phyloP scores from a whole-genome alignment of 2,888 invertebrate genomes.

The Creontiades dilutus region DNA sequence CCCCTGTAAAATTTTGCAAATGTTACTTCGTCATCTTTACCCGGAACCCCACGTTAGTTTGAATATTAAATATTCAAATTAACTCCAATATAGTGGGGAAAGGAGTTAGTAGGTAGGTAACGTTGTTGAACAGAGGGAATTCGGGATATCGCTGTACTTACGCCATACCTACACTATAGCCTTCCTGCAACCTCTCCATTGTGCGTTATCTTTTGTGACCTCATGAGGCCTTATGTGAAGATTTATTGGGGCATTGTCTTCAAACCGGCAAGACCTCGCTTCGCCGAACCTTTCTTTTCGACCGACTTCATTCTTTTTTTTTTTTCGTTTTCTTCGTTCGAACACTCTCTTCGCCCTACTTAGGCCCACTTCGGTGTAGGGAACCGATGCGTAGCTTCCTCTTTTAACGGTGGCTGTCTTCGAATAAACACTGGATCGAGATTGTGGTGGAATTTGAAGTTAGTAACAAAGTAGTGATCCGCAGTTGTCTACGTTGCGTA shows the following conservation, averaged over 20 bases:
- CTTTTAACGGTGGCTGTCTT: no score
- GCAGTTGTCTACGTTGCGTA: no score
- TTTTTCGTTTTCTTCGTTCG: neutral
- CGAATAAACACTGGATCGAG: no score
- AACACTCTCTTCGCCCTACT: neutral
- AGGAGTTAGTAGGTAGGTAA: no score
- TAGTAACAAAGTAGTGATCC: no score
- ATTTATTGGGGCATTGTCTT: neutral
- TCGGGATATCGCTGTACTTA: neutral
- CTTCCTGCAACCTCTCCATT: neutral
- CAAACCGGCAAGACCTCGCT: neutral
- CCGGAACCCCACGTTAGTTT: no score
- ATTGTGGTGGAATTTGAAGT: no score
- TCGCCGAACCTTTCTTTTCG: no score
- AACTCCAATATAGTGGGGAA: no score
- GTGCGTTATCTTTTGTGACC: neutral
- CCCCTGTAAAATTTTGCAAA: no score
- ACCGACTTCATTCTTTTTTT: neutral
- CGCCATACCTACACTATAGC: neutral
- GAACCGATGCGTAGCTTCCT: neutral
- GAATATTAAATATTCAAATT: no score
- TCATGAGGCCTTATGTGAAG: neutral
- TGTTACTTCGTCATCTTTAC: no score
- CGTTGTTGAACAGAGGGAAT: neutral
- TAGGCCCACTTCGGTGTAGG: neutral